Evolutionary conservation across 2,113 vertebrate genomes (phyloP).

Genomic region (Willisornis vidua): DNA sequence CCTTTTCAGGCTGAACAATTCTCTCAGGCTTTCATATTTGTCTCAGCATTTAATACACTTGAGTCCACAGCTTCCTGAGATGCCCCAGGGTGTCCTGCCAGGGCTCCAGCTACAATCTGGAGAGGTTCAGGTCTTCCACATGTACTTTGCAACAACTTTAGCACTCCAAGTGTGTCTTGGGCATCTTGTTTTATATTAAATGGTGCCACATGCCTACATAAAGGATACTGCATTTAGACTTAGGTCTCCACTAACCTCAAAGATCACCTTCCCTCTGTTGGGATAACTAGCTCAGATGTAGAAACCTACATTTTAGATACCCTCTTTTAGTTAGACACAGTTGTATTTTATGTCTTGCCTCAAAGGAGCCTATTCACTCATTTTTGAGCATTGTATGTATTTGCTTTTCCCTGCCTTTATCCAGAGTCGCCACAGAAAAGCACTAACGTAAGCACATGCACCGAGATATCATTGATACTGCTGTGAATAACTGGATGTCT

Average conservation of each 20-base stretch:
- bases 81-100: not conserved
- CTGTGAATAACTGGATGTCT: not conserved
- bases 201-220: not conserved
- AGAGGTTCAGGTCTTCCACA: fast-evolving
- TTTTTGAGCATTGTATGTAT: not conserved
- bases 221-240: not conserved
- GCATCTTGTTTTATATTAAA: not conserved
- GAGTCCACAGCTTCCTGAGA: not conserved
- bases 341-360: not conserved
- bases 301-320: not conserved
- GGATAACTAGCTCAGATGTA: not conserved
- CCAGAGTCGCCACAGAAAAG: not conserved
- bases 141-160: not conserved
- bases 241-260: not conserved
- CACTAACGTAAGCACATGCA: not conserved
- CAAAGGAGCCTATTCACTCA: not conserved
- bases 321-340: not conserved
- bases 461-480: not conserved
- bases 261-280: not conserved
- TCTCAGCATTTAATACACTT: not conserved
- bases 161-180: not conserved
- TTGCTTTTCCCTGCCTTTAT: not conserved
- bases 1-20: not conserved
- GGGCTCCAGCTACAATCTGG: not conserved
- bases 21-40: not conserved